Conservation (phyloP, 2,888 invertebrate genomes). For the Leptinotarsa rubiginosa region DNA sequence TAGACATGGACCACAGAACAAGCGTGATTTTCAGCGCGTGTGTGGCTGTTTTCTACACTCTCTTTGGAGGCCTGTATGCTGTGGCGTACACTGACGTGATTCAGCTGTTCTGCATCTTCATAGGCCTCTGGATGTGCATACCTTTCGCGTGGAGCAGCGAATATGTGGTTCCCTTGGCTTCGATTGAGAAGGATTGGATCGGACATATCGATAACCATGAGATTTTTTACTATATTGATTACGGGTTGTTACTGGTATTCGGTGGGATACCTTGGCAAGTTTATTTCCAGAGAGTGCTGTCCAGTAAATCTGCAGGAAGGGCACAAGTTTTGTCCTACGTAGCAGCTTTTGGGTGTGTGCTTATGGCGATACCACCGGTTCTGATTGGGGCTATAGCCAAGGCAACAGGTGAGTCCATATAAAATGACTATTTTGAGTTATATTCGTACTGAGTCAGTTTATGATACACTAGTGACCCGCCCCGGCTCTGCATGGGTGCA, state of each 20-base stretch:
- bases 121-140: conserved; percentile 98
- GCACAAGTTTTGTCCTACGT: conserved; percentile 96
- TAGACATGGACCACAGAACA: conserved; percentile 92
- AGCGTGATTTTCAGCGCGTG: conserved; percentile 95
- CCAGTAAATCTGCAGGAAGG: conserved; percentile 92
- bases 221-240: conserved; percentile 87
- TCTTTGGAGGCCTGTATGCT: conserved; percentile 97
- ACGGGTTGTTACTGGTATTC: conserved; percentile 88
- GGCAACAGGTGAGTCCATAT: conserved; percentile 79
- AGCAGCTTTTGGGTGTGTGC: conserved; percentile 93
- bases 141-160: conserved; percentile 94
- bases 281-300: conserved; percentile 97
- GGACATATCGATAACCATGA: conserved; percentile 80
- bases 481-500: no score
- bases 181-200: conserved; percentile 91
- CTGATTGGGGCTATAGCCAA: conserved; percentile 97
- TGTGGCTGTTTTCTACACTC: conserved; percentile 97
- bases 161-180: conserved; percentile 84
- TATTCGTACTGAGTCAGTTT: no score
- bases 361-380: conserved; percentile 98
- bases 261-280: conserved; percentile 99
- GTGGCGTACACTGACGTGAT: conserved; percentile 99
- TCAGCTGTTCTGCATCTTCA: conserved; percentile 96
- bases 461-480: no score
- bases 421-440: no score